Percentiles rank a stretch among this genome's conserved stretches.
Conservation (phyloP, 2,888 invertebrate genomes). For the Rhamnusium bicolor region DNA sequence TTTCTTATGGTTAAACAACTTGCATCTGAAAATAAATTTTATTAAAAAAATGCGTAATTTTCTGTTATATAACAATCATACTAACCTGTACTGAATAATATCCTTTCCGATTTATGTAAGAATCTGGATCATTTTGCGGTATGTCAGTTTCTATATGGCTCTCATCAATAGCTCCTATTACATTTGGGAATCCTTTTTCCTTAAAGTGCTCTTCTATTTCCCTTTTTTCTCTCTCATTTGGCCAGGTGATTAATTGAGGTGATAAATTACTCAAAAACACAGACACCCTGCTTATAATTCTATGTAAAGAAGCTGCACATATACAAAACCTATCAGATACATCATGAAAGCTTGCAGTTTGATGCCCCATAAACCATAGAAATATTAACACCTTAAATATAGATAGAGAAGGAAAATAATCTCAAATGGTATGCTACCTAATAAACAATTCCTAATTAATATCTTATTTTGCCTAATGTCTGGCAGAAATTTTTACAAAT, state of each 20-base stretch:
- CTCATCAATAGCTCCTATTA: slow-evolving; percentile 37
- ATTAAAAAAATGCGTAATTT: no score
- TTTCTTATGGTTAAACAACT: slow-evolving; percentile 11
- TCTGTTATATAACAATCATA: no score
- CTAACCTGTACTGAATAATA: slow-evolving; percentile 37
- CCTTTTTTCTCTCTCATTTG: slow-evolving; percentile 37
- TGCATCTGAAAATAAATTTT: slow-evolving; percentile 17
- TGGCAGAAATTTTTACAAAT: no score
- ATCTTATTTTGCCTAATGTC: no score
- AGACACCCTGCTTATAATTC: slow-evolving; percentile 41
- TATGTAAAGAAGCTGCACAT: slow-evolving; percentile 39
- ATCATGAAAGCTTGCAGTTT: slow-evolving; percentile 43
- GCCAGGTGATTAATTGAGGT: slow-evolving; percentile 39
- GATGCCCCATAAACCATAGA: slow-evolving; percentile 31
- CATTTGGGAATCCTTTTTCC: slow-evolving; percentile 39
- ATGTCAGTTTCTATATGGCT: slow-evolving; percentile 36
- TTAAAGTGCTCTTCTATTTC: slow-evolving; percentile 38
- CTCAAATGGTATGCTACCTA: no score
- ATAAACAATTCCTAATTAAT: no score
- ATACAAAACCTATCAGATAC: slow-evolving; percentile 47
- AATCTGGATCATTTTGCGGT: slow-evolving; percentile 31
- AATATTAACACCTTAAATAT: slow-evolving; percentile 19
- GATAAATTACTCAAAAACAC: slow-evolving; percentile 46
- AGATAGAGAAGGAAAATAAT: no score
- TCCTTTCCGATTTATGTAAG: slow-evolving; percentile 31